Conservation (phyloP, 2,888 invertebrate genomes). For the Amblyjoppa fuscipennis region DNA sequence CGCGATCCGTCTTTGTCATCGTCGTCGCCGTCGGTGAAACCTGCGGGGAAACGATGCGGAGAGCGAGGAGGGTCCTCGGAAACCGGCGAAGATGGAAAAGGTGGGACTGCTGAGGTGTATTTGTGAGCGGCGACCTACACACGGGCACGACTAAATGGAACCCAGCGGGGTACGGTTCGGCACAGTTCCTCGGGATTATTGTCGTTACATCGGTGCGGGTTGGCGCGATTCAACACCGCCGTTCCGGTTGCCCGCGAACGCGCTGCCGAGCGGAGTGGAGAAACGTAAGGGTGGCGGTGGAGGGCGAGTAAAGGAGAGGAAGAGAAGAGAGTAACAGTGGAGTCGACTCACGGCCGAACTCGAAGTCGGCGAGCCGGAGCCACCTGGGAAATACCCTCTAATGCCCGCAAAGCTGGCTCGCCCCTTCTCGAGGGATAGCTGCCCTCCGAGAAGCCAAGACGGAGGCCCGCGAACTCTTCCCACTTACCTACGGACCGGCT, state of each 20-base stretch:
- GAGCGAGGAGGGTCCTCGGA: not conserved
- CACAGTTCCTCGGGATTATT: constrained; percentile 35
- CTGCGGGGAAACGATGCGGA: not conserved
- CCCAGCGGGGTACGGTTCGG: not conserved
- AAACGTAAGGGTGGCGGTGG: not conserved
- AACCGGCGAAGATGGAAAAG: not conserved
- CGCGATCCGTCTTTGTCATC: constrained; percentile 71
- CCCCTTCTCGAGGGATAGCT: constrained; percentile 51
- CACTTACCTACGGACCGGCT: constrained; percentile 9
- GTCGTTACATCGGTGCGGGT: constrained; percentile 47
- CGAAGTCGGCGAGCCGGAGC: constrained; percentile 64
- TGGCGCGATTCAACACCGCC: constrained; percentile 15
- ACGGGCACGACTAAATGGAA: constrained; percentile 12
- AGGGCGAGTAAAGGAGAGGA: not conserved
- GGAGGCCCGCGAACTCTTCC: constrained; percentile 43
- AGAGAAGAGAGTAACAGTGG: not conserved
- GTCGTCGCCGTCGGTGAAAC: constrained; percentile 13
- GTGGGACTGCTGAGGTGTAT: constrained; percentile 5
- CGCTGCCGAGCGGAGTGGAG: constrained; percentile 14
- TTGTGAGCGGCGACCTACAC: not conserved
- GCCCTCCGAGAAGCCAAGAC: constrained; percentile 37
- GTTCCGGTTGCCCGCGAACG: constrained; percentile 28
- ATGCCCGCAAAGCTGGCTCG: constrained; percentile 77
- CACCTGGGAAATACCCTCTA: constrained; percentile 80
- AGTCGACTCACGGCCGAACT: constrained; percentile 14